Base-by-base conservation (phyloP, 2,113 vertebrate genomes). In the Pterophyllum scalare region DNA sequence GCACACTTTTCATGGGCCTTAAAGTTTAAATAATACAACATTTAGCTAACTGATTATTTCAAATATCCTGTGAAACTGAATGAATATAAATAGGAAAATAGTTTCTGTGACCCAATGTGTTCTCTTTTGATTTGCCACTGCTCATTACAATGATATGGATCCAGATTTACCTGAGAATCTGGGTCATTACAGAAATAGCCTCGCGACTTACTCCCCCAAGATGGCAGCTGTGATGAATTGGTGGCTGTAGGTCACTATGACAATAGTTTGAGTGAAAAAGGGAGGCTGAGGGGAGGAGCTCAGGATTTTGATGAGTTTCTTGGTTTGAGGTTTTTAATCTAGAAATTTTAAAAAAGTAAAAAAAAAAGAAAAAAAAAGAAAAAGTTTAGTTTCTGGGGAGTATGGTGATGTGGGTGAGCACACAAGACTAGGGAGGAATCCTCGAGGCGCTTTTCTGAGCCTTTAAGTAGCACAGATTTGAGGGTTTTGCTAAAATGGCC, bases 171-270 rank as follows among this genome's bases (percentile, higher is more conserved):
- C 90, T 94, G 87, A 75, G 89, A 91, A 95, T 93, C 89, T 93
- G 89, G 94, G 94, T 94, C 93, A 92, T 88, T 89, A 91, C 93
- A 92, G 90, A 95, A 95, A 95, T 95, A 95, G 94, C 83, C 57
- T 35, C 28, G 70, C 83, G 61, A 89, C 83, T 86, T 65, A 72
- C 84, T 85, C 91, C 86, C 92, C 85, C 86, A 90, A 94, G 91
- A 94, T 87, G 83, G 92, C 77, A 83, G 84, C 81, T 49, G 52
- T 94, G 92, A 95, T 95, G 87, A 95, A 95, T 91, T 81, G 82
- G 80, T 91, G 88, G 87, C 93, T 95, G 81, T 93, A 85, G 94
- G 93, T 95, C 94, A 94, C 89, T 85, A 88, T 93, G 87, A 94
- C 91, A 94, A 92, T 86, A 58, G 78, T 83, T 83, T 79, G 84